phyloP scores from a whole-genome alignment of 1,140 invertebrate species.

The Carcinoscorpius rotundicauda region DNA sequence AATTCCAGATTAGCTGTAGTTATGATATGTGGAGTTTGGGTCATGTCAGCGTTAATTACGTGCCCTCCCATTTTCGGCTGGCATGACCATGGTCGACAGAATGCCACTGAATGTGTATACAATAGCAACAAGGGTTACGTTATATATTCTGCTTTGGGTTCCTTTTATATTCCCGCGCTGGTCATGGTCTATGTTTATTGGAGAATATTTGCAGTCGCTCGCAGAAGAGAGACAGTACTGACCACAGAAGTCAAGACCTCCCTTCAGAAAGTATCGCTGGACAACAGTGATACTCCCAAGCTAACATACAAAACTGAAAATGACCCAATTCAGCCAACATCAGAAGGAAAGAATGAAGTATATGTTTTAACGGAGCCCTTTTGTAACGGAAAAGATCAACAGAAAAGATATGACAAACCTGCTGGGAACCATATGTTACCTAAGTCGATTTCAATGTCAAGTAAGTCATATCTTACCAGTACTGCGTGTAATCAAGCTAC shows the following conservation, averaged over 20 bases:
- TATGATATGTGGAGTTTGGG: constrained; percentile 92
- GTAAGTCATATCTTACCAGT: too few species aligned
- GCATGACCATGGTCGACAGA: constrained; percentile 66
- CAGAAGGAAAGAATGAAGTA: neutral
- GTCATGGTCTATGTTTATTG: constrained; percentile 99
- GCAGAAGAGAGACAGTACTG: constrained; percentile 32
- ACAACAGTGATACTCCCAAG: too few species aligned
- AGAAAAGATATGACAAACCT: too few species aligned
- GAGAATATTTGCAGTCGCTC: constrained; percentile 92
- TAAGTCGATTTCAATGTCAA: too few species aligned
- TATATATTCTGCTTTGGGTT: constrained; percentile 86
- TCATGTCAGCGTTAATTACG: constrained; percentile 84
- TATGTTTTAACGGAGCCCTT: too few species aligned
- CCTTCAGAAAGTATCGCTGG: too few species aligned
- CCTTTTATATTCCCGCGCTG: constrained; percentile 96
- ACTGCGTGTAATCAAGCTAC: too few species aligned
- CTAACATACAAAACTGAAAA: too few species aligned
- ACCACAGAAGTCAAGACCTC: neutral
- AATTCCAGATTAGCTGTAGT: constrained; percentile 74
- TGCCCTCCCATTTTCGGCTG: constrained; percentile 92
- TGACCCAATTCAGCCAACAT: neutral
- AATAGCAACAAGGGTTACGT: constrained; percentile 89
- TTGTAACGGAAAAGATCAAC: too few species aligned
- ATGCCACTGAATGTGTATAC: constrained; percentile 43
- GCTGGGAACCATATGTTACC: too few species aligned